Percentiles rank a stretch among this genome's conserved stretches.
Conservation (phyloP, 2,113 vertebrate genomes). For the Sorex araneus region DNA sequence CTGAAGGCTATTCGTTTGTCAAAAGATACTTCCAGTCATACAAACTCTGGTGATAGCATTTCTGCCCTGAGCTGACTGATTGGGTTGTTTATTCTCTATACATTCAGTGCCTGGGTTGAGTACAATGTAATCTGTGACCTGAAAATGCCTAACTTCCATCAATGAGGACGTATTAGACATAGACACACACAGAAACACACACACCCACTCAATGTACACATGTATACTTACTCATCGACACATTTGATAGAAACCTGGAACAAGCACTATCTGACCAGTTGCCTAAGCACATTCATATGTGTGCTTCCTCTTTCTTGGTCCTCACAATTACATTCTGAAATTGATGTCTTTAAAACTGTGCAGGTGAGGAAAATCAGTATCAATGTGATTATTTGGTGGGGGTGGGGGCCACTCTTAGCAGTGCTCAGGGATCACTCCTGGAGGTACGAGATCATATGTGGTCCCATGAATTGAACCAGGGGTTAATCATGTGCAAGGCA, state of each 20-base stretch:
- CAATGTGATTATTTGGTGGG: not conserved
- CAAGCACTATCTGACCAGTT: not conserved
- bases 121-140: constrained; percentile 2
- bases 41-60: constrained; percentile 11
- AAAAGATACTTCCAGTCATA: constrained; percentile 54
- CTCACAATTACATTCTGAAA: not conserved
- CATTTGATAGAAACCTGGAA: not conserved
- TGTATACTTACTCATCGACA: not conserved
- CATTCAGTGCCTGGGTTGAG: constrained; percentile 2
- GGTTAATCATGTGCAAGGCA: too few relatives aligned
- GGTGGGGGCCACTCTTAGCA: too few relatives aligned
- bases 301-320: not conserved
- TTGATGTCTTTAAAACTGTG: not conserved
- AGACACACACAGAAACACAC: not conserved
- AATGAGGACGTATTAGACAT: not conserved
- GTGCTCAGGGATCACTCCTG: too few relatives aligned
- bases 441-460: too few relatives aligned
- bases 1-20: constrained; percentile 64
- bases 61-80: constrained; percentile 47
- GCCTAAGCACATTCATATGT: not conserved
- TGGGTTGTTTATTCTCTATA: constrained; percentile 57
- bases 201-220: not conserved
- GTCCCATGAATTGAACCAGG: too few relatives aligned
- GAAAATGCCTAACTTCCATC: constrained; percentile 38
- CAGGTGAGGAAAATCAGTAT: not conserved